These are phyloP conservation scores for Drosophila nebulosa DNA, from an alignment of 1,140 invertebrate species.

Conservation along the genomic window DNA sequence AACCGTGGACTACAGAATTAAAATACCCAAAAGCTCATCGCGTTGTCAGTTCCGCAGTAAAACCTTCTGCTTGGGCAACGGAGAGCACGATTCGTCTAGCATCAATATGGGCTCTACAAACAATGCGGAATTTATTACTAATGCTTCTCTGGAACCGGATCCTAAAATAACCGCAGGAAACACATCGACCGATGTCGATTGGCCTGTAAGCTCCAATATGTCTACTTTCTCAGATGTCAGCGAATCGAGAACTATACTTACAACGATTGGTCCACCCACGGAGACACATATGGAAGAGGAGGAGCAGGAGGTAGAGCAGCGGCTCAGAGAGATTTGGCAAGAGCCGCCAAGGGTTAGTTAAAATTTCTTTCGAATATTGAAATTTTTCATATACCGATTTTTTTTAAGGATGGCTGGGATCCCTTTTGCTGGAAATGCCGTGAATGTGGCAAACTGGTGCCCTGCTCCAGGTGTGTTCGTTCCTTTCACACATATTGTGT, in stretches of 20 bases:
- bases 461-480: conserved; percentile 92
- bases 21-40: background rate
- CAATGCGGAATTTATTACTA: conserved; percentile 83
- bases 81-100: conserved; percentile 36
- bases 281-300: background rate
- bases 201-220: conserved; percentile 23
- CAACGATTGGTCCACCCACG: background rate
- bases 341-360: conserved; percentile 55
- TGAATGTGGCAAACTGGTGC: conserved; percentile 83
- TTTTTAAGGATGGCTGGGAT: conserved; percentile 83
- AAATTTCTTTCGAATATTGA: background rate
- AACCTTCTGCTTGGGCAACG: conserved; percentile 43
- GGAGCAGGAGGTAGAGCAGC: conserved; percentile 38
- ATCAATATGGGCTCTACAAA: conserved; percentile 82
- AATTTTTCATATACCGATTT: background rate
- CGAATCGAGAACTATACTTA: conserved; percentile 11
- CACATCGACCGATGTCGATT: conserved; percentile 17
- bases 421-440: conserved; percentile 95
- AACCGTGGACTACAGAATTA: conserved; percentile 34
- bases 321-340: conserved; percentile 42
- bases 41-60: conserved; percentile 48
- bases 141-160: conserved; percentile 28
- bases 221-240: conserved; percentile 46
- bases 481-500: conserved; percentile 92
- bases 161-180: background rate